phyloP scores from a whole-genome alignment of 2,888 invertebrate species.

The Automeris io region DNA sequence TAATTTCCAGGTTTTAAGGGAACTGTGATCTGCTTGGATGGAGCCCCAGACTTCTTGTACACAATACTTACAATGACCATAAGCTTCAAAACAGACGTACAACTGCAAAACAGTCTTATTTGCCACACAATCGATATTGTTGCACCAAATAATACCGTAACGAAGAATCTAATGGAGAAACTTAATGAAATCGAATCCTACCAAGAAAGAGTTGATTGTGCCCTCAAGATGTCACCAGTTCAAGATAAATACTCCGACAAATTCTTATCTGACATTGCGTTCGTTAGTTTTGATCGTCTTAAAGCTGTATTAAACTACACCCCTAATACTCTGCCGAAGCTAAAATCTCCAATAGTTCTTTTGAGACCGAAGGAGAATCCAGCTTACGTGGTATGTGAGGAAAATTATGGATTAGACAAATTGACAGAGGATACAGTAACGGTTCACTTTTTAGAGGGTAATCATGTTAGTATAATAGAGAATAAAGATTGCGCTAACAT shows the following conservation, averaged over 20 bases:
- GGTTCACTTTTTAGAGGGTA: slow-evolving; percentile 82
- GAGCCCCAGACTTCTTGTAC: slow-evolving; percentile 84
- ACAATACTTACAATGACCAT: slow-evolving; percentile 68
- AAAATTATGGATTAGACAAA: slow-evolving; percentile 81
- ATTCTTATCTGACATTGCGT: slow-evolving; percentile 39
- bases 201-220: slow-evolving; percentile 74
- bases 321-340: slow-evolving; percentile 52
- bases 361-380: slow-evolving; percentile 79
- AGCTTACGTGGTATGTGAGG: slow-evolving; percentile 68
- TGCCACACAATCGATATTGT: slow-evolving; percentile 73
- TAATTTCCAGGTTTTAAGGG: slow-evolving; percentile 66
- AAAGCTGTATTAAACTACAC: slow-evolving; percentile 71
- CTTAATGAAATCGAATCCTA: slow-evolving; percentile 72
- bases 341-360: slow-evolving; percentile 78
- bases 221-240: slow-evolving; percentile 49
- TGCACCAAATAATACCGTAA: slow-evolving; percentile 52
- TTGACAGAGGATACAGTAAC: slow-evolving; percentile 75
- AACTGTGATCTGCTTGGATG: slow-evolving; percentile 86
- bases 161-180: slow-evolving; percentile 49
- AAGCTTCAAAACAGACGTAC: slow-evolving; percentile 52
- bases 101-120: slow-evolving; percentile 77
- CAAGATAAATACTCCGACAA: slow-evolving; percentile 53
- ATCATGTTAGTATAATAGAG: slow-evolving; percentile 82
- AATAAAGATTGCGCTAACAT: slow-evolving; percentile 79
- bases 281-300: slow-evolving; percentile 66